phyloP scores from a whole-genome alignment of 2,797 vertebrate genomes.

The Cyclopterus lumpus region DNA sequence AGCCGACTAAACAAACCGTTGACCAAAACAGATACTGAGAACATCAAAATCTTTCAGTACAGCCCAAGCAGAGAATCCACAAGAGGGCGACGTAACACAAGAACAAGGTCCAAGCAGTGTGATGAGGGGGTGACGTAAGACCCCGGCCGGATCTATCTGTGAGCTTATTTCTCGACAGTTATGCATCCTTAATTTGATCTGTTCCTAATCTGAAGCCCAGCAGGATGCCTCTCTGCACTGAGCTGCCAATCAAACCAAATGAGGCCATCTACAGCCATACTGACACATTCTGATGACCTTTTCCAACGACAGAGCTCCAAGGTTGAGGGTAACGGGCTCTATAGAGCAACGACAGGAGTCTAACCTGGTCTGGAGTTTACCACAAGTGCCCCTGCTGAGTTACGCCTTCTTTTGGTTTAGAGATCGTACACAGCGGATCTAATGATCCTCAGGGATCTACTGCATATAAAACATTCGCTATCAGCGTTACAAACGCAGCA shows the following conservation, averaged over 20 bases:
- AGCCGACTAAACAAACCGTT: background rate
- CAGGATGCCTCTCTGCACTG: background rate
- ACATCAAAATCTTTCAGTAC: background rate
- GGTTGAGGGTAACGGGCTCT: background rate
- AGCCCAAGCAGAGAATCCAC: constrained; percentile 34
- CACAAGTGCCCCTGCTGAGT: background rate
- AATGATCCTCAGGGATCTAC: background rate
- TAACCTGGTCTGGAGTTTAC: background rate
- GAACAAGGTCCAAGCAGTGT: background rate
- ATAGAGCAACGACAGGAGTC: background rate
- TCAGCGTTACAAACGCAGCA: background rate
- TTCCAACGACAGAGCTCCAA: background rate
- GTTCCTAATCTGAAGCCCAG: background rate
- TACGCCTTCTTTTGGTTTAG: background rate
- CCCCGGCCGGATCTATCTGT: constrained; percentile 1
- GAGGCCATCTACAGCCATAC: background rate
- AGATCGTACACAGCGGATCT: background rate
- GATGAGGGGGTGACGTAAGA: constrained; percentile 36
- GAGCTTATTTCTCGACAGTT: background rate
- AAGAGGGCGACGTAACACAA: constrained; percentile 58
- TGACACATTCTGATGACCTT: background rate
- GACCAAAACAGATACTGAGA: background rate
- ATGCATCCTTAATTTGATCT: constrained; percentile 5
- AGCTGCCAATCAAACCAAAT: background rate
- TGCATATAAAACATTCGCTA: background rate